These are phyloP conservation scores for Apeira syringaria DNA, from an alignment of 2,888 invertebrate species.

Conservation along the genomic window DNA sequence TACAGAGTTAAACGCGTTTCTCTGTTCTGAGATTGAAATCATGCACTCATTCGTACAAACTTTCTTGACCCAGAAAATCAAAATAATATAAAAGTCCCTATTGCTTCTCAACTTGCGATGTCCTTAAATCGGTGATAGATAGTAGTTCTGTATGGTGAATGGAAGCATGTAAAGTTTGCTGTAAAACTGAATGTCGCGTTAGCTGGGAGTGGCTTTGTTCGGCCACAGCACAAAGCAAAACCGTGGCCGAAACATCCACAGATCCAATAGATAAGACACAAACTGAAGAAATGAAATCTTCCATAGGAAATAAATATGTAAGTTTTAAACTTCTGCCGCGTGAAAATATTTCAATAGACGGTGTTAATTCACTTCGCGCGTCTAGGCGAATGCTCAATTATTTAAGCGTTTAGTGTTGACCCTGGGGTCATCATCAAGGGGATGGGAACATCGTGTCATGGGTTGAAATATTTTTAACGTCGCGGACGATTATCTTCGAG, in stretches of 20 bases:
- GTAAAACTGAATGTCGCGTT: conserved; percentile 45
- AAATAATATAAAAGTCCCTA: conserved; percentile 58
- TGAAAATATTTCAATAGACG: conserved; percentile 58
- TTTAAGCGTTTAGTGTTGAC: conserved; percentile 25
- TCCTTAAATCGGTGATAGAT: conserved; percentile 53
- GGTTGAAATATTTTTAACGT: conserved; percentile 61
- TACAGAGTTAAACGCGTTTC: conserved; percentile 22
- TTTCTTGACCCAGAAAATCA: conserved; percentile 37
- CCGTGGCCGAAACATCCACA: conserved; percentile 59
- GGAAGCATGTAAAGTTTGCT: conserved; percentile 54
- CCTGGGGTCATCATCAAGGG: too few species aligned
- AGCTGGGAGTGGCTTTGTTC: conserved; percentile 55
- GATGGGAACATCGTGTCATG: background rate
- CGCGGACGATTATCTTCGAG: conserved; percentile 65
- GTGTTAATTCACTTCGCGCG: conserved; percentile 30
- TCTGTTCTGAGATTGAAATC: conserved; percentile 59
- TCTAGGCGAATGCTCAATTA: conserved; percentile 69
- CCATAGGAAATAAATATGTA: conserved; percentile 77
- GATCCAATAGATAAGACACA: conserved; percentile 74
- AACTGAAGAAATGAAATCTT: conserved; percentile 68
- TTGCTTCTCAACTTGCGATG: conserved; percentile 60
- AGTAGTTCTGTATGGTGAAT: conserved; percentile 44
- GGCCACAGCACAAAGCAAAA: conserved; percentile 68
- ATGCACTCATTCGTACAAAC: conserved; percentile 71
- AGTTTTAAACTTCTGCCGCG: conserved; percentile 61